Conservation (phyloP, 2,888 invertebrate species). For the Clistopyga incitator region DNA sequence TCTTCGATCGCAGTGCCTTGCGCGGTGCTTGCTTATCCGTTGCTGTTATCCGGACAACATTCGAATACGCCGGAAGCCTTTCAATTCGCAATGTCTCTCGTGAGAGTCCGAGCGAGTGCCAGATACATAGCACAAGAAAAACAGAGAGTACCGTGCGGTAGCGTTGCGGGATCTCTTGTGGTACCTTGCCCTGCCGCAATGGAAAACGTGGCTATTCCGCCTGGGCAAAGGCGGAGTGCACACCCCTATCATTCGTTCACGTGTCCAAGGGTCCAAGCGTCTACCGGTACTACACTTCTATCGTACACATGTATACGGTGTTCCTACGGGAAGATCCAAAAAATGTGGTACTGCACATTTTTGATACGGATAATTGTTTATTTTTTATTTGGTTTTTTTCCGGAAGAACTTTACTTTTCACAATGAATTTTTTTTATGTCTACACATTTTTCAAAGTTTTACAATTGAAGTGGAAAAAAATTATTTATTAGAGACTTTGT, state of each 20-base stretch:
- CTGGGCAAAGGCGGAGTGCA: conserved; percentile 53
- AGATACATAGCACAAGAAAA: conserved; percentile 40
- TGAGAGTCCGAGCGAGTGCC: conserved; percentile 34
- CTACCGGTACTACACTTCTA: conserved; percentile 18
- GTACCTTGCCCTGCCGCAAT: conserved; percentile 47
- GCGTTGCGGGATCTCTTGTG: conserved; percentile 48
- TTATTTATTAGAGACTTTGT: no score
- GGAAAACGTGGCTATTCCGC: conserved; percentile 52
- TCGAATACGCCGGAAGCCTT: conserved; percentile 61
- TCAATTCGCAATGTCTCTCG: conserved; percentile 49
- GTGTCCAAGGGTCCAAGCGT: conserved; percentile 48
- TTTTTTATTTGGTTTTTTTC: no score
- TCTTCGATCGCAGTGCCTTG: conserved; percentile 48
- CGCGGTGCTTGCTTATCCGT: conserved; percentile 64
- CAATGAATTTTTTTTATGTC: no score
- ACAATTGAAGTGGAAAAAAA: no score
- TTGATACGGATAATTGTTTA: no score
- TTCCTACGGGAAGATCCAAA: conserved; percentile 32
- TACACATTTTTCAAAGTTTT: no score
- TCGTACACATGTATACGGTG: conserved; percentile 4
- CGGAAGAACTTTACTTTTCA: background rate
- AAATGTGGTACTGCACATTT: conserved; percentile 2
- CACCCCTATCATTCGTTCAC: conserved; percentile 58
- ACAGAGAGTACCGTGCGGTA: conserved; percentile 50
- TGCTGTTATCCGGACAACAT: conserved; percentile 63